A percentile compares a stretch with the other conserved stretches of the same genome.
Conservation (phyloP, 2,888 invertebrate species). For the Shargacucullia verbasci region DNA sequence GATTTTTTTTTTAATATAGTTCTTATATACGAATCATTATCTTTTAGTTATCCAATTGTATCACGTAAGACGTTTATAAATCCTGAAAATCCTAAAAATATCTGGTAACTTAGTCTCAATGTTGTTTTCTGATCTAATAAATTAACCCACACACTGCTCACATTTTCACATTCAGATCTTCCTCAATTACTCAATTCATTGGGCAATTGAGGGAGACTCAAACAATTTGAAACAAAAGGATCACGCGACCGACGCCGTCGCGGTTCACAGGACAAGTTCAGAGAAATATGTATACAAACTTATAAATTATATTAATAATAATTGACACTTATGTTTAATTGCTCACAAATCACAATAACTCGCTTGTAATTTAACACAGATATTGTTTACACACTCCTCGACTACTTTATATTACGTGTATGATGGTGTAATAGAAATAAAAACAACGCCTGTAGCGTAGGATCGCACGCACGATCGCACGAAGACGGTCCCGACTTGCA, state of each 20-base stretch:
- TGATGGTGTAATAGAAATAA: conserved; percentile 33
- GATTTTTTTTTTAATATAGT: no score
- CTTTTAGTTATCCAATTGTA: no score
- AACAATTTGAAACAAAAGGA: conserved; percentile 8
- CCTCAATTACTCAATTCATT: conserved; percentile 35
- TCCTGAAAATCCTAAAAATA: no score
- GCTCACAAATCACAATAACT: conserved; percentile 12
- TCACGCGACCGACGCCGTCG: conserved; percentile 6
- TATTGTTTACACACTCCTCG: conserved; percentile 19
- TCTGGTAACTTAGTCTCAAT: no score
- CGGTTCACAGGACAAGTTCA: conserved; percentile 16
- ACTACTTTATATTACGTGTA: conserved; percentile 14
- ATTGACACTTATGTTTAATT: conserved; percentile 10
- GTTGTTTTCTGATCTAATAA: conserved; percentile 24
- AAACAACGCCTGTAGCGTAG: conserved; percentile 35
- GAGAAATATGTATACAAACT: conserved; percentile 8
- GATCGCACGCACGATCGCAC: conserved; percentile 74
- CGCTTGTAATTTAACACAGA: conserved; percentile 11
- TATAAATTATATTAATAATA: background rate
- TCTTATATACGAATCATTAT: no score
- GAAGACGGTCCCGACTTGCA: conserved; percentile 59
- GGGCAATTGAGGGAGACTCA: conserved; percentile 21
- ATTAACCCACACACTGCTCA: conserved; percentile 18
- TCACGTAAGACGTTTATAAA: no score
- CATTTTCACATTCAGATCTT: conserved; percentile 24